Base-by-base conservation (phyloP, 37 sponge, comb jelly and placozoan genomes). In the Diacarnus erythraeanus region DNA sequence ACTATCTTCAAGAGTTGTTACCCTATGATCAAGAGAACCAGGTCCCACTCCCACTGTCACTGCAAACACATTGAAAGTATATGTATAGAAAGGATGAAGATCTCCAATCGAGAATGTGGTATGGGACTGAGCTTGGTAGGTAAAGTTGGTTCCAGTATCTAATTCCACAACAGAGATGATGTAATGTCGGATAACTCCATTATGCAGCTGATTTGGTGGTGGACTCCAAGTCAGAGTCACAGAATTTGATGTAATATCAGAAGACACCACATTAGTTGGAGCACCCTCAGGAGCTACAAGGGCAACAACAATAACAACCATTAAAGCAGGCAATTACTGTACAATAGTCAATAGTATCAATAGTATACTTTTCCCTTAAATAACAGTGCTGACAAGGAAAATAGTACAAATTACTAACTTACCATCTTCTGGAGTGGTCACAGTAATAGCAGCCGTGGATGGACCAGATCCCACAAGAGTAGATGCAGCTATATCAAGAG, bases 1-100 rank as follows among this genome's bases (percentile, higher is more conserved):
- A 84, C 85, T 78, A 70, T 69, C 78, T 77, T 84, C 65, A 26
- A 26, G 69, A 39, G 85, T 84, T 22, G 57, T 71, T 2, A 84
- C 43, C n/a, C 57, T 75, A 57, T 25, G 33, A 25, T 57, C 41
- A 8, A 17, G 25, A 37, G 75, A 70, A 58, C 15, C 64, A 0
- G 84, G 84, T 65, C 84, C 84, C 41, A 64, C 31, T 35, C 70
- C 84, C 54, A 75, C 44, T 54, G 27, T 75, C 64, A 61, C 64
- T 29, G 64, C 64, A 61, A 61, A 61, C 44, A 74, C 74, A 56
- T 31, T 54, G 27, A 74, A 22, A 6, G 3, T 2, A 38, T 76
- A 76, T 21, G 61, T 57, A 37, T 76, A 76, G 77, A 38, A 60
- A 20, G 77, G 77, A 26, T 76, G 77, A 3, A 76, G 77, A 37